Percentiles rank a stretch among this genome's conserved stretches.
phyloP scores from a whole-genome alignment of 2,797 vertebrate genomes.

The Apogon hyalosoma region DNA sequence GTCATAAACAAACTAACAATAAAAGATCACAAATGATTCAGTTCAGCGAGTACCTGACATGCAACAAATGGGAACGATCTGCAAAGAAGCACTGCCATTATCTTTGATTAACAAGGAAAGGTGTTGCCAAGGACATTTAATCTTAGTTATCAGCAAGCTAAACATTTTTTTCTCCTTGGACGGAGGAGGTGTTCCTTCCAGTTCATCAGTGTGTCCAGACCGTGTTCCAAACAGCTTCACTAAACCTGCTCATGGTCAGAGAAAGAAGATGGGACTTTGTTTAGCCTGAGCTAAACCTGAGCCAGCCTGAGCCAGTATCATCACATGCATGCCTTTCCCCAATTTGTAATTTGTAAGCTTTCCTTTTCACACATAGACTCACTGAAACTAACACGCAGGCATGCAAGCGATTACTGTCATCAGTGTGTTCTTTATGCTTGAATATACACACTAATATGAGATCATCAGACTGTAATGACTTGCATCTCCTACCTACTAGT shows the following conservation, averaged over 20 bases:
- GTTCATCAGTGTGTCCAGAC: slow-evolving; percentile 20
- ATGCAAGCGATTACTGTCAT: background rate
- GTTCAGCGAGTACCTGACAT: slow-evolving; percentile 25
- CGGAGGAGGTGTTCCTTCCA: slow-evolving; percentile 6
- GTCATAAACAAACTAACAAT: background rate
- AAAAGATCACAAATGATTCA: slow-evolving; percentile 10
- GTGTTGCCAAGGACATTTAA: slow-evolving; percentile 40
- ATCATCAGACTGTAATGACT: background rate
- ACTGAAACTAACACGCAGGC: background rate
- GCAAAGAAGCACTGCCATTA: slow-evolving; percentile 19
- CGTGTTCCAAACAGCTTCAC: slow-evolving; percentile 15
- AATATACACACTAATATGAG: too few species aligned
- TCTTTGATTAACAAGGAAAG: slow-evolving; percentile 23
- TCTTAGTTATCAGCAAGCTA: slow-evolving; percentile 29
- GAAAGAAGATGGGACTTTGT: background rate
- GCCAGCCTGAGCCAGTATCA: too few species aligned
- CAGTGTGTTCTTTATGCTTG: background rate
- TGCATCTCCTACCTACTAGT: background rate
- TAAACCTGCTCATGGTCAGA: background rate
- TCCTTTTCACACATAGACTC: background rate
- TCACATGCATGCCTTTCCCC: background rate
- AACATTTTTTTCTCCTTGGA: slow-evolving; percentile 28
- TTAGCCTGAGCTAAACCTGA: background rate
- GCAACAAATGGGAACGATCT: slow-evolving; percentile 18
- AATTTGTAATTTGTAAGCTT: background rate